A percentile compares a stretch with the other conserved stretches of the same genome.
phyloP scores from a whole-genome alignment of 2,888 invertebrate species.

The Siphlonurus alternatus region DNA sequence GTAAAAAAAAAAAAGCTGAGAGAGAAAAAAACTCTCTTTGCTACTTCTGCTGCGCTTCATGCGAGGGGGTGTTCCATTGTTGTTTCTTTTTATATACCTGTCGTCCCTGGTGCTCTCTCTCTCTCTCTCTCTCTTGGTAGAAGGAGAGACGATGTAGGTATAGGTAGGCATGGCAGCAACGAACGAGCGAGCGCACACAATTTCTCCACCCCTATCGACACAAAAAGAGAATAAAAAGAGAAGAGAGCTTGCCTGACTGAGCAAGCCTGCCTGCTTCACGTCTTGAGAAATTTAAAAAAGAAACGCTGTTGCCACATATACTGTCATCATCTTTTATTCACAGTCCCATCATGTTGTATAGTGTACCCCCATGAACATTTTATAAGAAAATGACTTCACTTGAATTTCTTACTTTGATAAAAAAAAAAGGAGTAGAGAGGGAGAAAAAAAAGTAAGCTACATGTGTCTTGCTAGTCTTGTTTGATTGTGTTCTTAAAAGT shows the following conservation, averaged over 20 bases:
- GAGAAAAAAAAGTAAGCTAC: too few species aligned
- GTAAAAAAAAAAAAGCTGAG: not conserved
- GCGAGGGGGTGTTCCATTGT: not conserved
- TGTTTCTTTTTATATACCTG: not conserved
- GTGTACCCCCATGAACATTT: not conserved
- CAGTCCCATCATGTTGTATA: not conserved
- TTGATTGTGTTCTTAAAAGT: too few species aligned
- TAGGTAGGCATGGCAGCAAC: not conserved
- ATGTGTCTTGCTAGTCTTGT: too few species aligned
- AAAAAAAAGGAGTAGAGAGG: too few species aligned
- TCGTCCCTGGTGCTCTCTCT: not conserved
- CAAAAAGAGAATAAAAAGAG: not conserved
- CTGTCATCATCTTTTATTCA: conserved; percentile 3
- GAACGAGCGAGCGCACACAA: not conserved
- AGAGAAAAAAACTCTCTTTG: not conserved
- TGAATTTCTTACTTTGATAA: too few species aligned
- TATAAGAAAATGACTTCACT: not conserved
- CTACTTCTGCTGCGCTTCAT: not conserved
- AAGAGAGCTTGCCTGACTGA: not conserved
- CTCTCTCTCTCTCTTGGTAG: not conserved
- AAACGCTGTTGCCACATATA: not conserved
- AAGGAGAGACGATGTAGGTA: too few species aligned
- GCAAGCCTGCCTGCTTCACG: not conserved
- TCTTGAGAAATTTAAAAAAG: not conserved
- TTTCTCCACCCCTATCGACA: not conserved